Evolutionary conservation across 2,113 vertebrate species (phyloP), one percentile per base, ranked within the genome.

Genomic region (Empidonax alnorum): DNA sequence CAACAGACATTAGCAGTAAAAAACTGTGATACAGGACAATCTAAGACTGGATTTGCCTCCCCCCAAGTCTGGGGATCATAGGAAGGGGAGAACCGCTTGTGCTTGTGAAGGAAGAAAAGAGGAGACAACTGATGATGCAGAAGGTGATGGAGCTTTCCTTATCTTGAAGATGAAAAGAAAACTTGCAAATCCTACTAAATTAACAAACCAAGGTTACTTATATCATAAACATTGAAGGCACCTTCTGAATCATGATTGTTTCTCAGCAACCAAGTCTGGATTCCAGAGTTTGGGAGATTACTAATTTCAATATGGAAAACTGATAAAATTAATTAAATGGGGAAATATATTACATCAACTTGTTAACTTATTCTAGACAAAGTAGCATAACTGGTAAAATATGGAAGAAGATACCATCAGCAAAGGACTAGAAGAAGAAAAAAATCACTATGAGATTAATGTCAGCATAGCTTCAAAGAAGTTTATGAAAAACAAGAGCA

Each of bases 241-340:
- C 25, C 5, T 17, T 50, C 25, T 75, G 62, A 46, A 61, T 27
- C 12, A 17, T 22, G 8, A 76, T 8, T 46, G 22, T 19, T 78
- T 49, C 4, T 31, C 42, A 12, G 15, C 14, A 73, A 73, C 9
- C 10, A 37, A 39, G 22, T 35, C 55, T 53, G 0, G 0, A 24
- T 31, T 67, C 28, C 39, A 41, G 49, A 58, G 8, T 55, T 68
- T 62, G 37, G 37, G 77, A 69, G 12, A 41, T 58, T 41, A 9
- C 10, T 62, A 9, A 69, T 87, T 66, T 73, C 37, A 49, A 7
- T 31, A 41, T 8, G 66, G 25, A 71, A 78, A 77, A 62, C 2
- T 2, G 11, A 9, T 81, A 58, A 59, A 81, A 65, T 2, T 0
- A 56, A 41, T 44, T 27, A 47, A 39, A 4, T 46, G 5, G 6